phyloP scores from a whole-genome alignment of 2,888 invertebrate genomes.

The Molorchus minor region DNA sequence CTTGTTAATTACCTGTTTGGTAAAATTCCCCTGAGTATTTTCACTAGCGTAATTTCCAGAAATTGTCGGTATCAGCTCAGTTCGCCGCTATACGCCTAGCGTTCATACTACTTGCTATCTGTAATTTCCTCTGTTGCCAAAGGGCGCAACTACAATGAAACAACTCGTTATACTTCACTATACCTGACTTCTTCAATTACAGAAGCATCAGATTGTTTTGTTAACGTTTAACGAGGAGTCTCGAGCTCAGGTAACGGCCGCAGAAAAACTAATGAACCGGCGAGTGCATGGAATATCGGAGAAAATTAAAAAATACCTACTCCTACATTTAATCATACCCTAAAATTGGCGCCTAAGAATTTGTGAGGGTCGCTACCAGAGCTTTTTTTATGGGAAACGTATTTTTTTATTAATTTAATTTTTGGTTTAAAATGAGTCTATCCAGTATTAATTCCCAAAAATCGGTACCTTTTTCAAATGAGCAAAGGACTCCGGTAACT shows the following conservation, averaged over 20 bases:
- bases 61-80: conserved; percentile 61
- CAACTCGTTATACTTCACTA: conserved; percentile 33
- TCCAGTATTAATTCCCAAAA: too few species aligned
- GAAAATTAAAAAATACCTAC: too few species aligned
- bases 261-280: too few species aligned
- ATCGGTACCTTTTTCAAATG: too few species aligned
- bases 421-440: too few species aligned
- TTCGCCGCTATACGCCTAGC: conserved; percentile 40
- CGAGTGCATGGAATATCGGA: too few species aligned
- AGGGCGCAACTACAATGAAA: conserved; percentile 40
- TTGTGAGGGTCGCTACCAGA: too few species aligned
- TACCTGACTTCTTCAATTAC: conserved; percentile 31
- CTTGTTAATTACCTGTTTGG: conserved; percentile 64
- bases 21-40: conserved; percentile 62
- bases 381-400: too few species aligned
- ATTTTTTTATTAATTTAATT: too few species aligned
- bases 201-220: conserved; percentile 28
- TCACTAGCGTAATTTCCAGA: conserved; percentile 61
- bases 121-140: conserved; percentile 56
- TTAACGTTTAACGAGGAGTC: neutral
- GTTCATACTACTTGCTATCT: conserved; percentile 49
- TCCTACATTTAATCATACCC: too few species aligned
- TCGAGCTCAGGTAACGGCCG: neutral
- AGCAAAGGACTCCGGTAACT: too few species aligned
- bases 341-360: too few species aligned